A percentile compares a stretch with the other conserved stretches of the same genome.
phyloP scores from a whole-genome alignment of 2,797 vertebrate species.

The Gallinago nigripennis region DNA sequence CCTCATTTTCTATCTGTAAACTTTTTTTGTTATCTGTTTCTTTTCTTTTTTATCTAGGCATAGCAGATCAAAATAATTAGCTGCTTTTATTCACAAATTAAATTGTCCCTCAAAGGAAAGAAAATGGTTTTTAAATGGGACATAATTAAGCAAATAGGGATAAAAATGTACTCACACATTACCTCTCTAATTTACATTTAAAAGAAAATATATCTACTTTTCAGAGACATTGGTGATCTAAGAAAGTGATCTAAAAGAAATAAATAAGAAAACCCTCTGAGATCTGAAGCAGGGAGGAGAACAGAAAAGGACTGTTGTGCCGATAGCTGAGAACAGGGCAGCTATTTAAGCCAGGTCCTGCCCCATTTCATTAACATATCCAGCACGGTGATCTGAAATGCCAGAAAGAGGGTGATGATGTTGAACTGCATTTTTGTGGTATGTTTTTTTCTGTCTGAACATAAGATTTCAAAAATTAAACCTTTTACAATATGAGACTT shows the following conservation, averaged over 20 bases:
- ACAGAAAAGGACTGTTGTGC: background rate
- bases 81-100: background rate
- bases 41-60: background rate
- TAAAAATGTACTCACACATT: background rate
- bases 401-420: background rate
- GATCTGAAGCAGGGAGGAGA: background rate
- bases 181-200: background rate
- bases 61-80: background rate
- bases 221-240: background rate
- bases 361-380: background rate
- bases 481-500: background rate
- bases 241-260: background rate
- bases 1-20: background rate
- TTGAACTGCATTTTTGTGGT: background rate
- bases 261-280: background rate
- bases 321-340: background rate
- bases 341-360: background rate
- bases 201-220: background rate
- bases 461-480: background rate
- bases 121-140: background rate
- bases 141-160: background rate
- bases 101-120: background rate
- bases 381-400: background rate
- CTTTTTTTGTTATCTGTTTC: background rate
- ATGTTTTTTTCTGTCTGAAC: background rate